Evolutionary conservation across 2,888 invertebrate species (phyloP), one percentile per base, ranked within the genome.

Genomic region (Dorcus hopei): DNA sequence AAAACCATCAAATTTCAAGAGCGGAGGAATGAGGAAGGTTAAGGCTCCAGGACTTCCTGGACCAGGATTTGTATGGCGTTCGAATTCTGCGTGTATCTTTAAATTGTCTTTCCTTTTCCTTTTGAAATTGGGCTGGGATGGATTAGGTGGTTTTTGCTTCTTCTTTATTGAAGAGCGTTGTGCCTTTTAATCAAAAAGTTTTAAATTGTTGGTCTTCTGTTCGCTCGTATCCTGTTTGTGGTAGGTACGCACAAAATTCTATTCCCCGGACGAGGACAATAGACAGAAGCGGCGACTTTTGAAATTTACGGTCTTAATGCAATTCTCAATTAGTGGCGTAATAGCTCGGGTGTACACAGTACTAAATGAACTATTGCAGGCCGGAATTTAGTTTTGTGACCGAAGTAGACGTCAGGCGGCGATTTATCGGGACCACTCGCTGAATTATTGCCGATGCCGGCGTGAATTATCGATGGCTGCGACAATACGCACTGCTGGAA

Each of bases 291-390:
- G 74, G 74, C 74, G 75, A 76, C 74, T 76, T 76, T 75, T 72
- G 72, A 75, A 82, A 84, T 84, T 85, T 85, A 85, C 83, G 82
- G 81, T 83, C 81, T 82, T 83, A 80, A 81, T 83, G 84, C 84
- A 83, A 84, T 84, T 84, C 84, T 84, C 84, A 84, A 84, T 84
- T 85, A 84, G 83, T 84, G 79, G 81, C 80, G 80, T 84, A 84
- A 84, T 84, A 83, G 83, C 81, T 81, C 80, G 82, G 54, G 80
- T 69, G 74, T 72, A 71, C 69, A 69, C 69, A 69, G 70, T 71
- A 73, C 72, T 73, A 75, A 75, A 77, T 76, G 76, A 77, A 77
- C 75, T 77, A 76, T 75, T 73, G 74, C 75, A 70, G 71, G 72
- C 67, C 70, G 74, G 74, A 76, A 76, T 76, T 74, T 74, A 75